These are phyloP conservation scores for Nebria brevicollis DNA, from an alignment of 2,888 invertebrate species.

Conservation along the genomic window DNA sequence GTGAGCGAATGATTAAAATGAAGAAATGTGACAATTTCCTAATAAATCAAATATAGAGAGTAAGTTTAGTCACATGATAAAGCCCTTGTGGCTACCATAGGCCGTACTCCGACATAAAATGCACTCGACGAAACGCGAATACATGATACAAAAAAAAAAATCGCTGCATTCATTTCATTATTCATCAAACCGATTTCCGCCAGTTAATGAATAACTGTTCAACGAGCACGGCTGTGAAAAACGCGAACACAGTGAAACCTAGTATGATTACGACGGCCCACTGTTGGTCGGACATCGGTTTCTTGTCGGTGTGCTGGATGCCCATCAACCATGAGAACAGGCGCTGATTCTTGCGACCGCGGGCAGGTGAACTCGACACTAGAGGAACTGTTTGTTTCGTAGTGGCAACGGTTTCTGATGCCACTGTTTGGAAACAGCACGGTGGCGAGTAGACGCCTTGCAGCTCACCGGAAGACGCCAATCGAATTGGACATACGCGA, in stretches of 20 bases:
- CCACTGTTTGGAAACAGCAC: slow-evolving; percentile 68
- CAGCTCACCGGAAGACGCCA: slow-evolving; percentile 69
- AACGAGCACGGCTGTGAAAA: slow-evolving; percentile 71
- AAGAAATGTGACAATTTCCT: neutral
- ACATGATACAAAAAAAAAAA: slow-evolving; percentile 13
- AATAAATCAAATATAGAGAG: neutral
- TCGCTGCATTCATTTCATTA: neutral
- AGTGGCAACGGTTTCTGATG: slow-evolving; percentile 60
- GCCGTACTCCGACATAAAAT: slow-evolving; percentile 37
- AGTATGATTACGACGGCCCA: slow-evolving; percentile 68
- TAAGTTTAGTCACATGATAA: neutral
- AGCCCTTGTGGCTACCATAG: neutral
- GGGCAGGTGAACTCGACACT: slow-evolving; percentile 51
- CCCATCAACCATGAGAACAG: slow-evolving; percentile 29
- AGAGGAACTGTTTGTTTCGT: slow-evolving; percentile 57
- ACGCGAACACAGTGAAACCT: slow-evolving; percentile 70
- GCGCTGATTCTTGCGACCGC: slow-evolving; percentile 48
- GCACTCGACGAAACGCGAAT: slow-evolving; percentile 23
- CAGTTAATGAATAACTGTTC: slow-evolving; percentile 63
- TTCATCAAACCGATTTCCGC: slow-evolving; percentile 50
- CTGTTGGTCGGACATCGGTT: slow-evolving; percentile 68
- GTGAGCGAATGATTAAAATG: slow-evolving; percentile 28
- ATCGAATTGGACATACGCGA: slow-evolving; percentile 81
- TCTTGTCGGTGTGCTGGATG: slow-evolving; percentile 53
- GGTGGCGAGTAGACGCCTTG: slow-evolving; percentile 77